These are phyloP conservation scores for Trissolcus japonicus DNA, from an alignment of 2,888 invertebrate species.

Conservation along the genomic window DNA sequence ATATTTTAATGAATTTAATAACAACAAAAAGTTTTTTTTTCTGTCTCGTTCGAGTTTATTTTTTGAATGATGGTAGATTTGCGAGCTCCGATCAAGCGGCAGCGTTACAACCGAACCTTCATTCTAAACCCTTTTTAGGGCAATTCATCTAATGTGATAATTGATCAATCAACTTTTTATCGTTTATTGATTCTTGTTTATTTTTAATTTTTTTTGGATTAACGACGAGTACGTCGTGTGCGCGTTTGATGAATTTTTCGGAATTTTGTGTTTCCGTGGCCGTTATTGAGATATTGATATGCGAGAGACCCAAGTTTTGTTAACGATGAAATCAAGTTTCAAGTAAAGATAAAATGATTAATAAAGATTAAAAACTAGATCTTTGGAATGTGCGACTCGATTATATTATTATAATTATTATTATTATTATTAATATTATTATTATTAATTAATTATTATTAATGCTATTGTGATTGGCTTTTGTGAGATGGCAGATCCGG, in stretches of 20 bases:
- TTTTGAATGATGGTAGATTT: conserved; percentile 34
- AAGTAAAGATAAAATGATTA: conserved; percentile 4
- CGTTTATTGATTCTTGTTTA: conserved; percentile 14
- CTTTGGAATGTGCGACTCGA: conserved; percentile 33
- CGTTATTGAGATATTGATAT: conserved; percentile 18
- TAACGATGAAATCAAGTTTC: conserved; percentile 30
- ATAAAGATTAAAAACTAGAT: conserved; percentile 9
- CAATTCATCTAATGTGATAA: conserved; percentile 53
- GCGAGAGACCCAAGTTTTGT: conserved; percentile 32
- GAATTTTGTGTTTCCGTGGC: conserved; percentile 43
- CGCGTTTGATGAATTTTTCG: conserved; percentile 39
- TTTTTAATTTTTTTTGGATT: conserved; percentile 10
- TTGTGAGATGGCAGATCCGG: conserved; percentile 56
- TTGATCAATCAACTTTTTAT: conserved; percentile 38
- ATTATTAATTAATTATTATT: conserved; percentile 37
- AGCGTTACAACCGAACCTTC: conserved; percentile 52
- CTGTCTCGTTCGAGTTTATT: conserved; percentile 39
- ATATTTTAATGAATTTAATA: conserved; percentile 9
- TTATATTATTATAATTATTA: conserved; percentile 32
- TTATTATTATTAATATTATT: conserved; percentile 19
- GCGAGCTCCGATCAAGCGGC: conserved; percentile 45
- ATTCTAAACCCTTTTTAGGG: conserved; percentile 55
- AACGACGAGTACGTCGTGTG: conserved; percentile 40
- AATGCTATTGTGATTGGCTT: conserved; percentile 55
- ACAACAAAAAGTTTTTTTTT: conserved; percentile 15